A percentile compares a stretch with the other conserved stretches of the same genome.
Evolutionary conservation across 2,113 vertebrate species (phyloP).

Genomic region (Lepus americanus): DNA sequence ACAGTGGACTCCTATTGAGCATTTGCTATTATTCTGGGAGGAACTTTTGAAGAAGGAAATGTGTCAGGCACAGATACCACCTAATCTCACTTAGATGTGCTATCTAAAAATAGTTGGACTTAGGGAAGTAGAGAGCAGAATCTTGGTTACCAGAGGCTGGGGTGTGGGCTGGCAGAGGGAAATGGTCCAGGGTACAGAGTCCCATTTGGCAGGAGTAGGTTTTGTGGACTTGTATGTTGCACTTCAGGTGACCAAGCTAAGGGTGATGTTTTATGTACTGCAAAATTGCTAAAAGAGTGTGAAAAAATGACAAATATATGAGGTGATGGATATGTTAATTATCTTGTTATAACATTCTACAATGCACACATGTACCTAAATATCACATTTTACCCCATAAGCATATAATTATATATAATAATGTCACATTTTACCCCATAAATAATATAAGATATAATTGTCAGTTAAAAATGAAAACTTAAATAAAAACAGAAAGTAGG

Average conservation of each 20-base stretch:
- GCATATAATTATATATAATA: neutral
- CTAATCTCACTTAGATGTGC: neutral
- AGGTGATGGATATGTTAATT: no score
- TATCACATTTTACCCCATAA: no score
- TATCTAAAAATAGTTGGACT: neutral
- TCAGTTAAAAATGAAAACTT: neutral
- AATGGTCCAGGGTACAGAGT: no score
- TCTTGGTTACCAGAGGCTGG: neutral
- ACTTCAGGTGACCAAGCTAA: no score
- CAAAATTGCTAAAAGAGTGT: no score
- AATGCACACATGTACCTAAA: no score
- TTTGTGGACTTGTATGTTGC: no score
- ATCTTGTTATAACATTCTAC: no score
- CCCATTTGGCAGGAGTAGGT: no score
- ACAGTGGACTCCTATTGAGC: neutral
- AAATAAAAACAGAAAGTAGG: neutral
- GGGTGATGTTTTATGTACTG: no score
- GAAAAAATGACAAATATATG: no score
- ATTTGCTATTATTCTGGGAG: neutral
- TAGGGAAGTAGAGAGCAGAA: neutral
- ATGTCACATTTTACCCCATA: neutral
- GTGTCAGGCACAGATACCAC: neutral
- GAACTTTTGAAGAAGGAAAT: neutral
- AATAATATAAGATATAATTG: neutral
- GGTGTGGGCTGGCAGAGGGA: neutral